Conservation (phyloP, 2,113 vertebrate genomes). For the Etia nguti region DNA sequence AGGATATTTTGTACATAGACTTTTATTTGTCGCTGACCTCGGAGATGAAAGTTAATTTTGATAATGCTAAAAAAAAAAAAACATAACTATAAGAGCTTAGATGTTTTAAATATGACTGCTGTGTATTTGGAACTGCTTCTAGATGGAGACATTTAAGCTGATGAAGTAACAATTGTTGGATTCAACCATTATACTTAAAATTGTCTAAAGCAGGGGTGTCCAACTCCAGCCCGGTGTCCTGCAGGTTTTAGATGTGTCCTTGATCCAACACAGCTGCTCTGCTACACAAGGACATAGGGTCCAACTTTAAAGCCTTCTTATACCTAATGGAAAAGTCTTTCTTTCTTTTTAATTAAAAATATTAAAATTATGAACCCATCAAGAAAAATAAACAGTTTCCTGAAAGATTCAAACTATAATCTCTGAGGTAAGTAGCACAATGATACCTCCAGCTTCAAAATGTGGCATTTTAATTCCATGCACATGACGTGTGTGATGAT, state of each 20-base stretch:
- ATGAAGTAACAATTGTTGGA: not conserved
- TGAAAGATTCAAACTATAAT: not conserved
- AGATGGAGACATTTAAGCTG: not conserved
- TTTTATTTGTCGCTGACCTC: not conserved
- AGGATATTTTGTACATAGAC: not conserved
- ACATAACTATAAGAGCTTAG: not conserved
- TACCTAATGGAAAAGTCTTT: not conserved
- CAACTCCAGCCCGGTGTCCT: not conserved
- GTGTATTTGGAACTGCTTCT: not conserved
- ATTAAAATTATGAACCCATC: not conserved
- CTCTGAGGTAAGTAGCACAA: not conserved
- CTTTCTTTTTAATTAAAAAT: not conserved
- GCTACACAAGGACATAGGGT: not conserved
- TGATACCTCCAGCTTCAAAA: not conserved
- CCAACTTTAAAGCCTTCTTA: not conserved
- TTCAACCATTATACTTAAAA: not conserved
- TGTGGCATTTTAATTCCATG: fast-evolving
- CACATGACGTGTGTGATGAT: not conserved
- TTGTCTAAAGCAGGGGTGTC: not conserved
- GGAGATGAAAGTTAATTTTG: not conserved
- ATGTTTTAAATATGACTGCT: not conserved
- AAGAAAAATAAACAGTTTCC: not conserved
- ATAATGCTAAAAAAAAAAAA: fast-evolving
- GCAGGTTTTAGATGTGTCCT: not conserved
- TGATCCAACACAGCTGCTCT: not conserved